Evolutionary conservation across 1,140 invertebrate species (phyloP), one percentile per base, ranked within the genome.

Genomic region (Platorchestia sp.): DNA sequence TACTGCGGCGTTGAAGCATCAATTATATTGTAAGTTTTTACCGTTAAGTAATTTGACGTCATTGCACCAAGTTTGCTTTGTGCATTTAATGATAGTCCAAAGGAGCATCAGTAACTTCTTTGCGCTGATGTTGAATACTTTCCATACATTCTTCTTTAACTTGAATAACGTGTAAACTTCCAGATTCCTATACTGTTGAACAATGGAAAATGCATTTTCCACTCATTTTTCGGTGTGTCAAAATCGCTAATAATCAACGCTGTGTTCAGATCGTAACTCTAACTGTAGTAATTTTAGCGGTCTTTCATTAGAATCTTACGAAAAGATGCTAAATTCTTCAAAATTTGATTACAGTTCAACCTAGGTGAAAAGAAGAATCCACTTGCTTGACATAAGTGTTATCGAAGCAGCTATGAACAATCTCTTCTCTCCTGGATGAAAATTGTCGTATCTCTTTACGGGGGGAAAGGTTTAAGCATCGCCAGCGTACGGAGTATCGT

Each of bases 1-100:
- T 7, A 16, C 87, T 44, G 43, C 87, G 36, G 43, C 43, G 10
- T 42, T 45, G 41, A 93, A n/a, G 91, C 91, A 93, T 93, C 91
- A 36, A 44, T n/a, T 93, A n/a, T 93, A 44, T 93, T 93, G 40
- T 45, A 44, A 93, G 45, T 93, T 45, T 45, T 93, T n/a, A 93
- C 36, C 47, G 36, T 41, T 93, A 93, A n/a, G 91, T 6, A 44
- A 47, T 44, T 93, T 5, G 44, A 93, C 45, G 91, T 93, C 91
- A 89, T 42, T 89, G n/a, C 42, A 14, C 10, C 5, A 44, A 89
- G 87, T 89, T 86, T 36, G 86, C 41, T 89, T 19, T 44, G n/a
- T 10, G 87, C 59, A 19, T 75, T 75, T 75, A 75, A 75, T 27
- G 7, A 75, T 75, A 75, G 59, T 36, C 59, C 1, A 10, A 22